Evolutionary conservation across 2,113 vertebrate genomes (phyloP).

Genomic region (Dipodomys spectabilis): DNA sequence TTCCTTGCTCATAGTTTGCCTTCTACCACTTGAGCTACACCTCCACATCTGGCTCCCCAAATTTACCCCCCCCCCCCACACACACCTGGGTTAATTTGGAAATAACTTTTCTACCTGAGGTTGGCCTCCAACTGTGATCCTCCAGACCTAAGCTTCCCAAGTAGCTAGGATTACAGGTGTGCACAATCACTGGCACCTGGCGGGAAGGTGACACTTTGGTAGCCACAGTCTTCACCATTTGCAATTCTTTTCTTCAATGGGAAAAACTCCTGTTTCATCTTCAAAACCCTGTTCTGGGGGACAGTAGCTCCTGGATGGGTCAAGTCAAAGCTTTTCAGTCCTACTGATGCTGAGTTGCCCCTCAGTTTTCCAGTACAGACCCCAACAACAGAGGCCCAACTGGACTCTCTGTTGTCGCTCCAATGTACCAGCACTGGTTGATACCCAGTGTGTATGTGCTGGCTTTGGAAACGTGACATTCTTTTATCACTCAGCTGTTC

Average conservation of each 20-base stretch:
- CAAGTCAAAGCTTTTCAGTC: background rate
- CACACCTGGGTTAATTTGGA: no score
- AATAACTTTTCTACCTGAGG: no score
- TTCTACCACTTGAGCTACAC: no score
- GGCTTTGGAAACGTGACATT: background rate
- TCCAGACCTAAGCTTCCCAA: no score
- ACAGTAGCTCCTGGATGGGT: background rate
- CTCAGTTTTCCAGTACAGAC: background rate
- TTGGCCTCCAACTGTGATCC: no score
- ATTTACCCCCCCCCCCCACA: no score
- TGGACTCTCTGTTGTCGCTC: background rate
- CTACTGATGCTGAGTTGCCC: rapidly evolving
- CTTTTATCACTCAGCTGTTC: background rate
- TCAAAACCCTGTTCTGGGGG: background rate
- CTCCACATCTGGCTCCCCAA: no score
- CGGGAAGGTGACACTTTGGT: background rate
- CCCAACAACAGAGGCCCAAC: background rate
- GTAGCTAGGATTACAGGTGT: no score
- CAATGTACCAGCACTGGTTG: rapidly evolving
- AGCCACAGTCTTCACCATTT: background rate
- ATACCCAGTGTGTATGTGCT: background rate
- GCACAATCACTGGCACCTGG: no score
- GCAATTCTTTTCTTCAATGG: background rate
- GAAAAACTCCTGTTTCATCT: background rate
- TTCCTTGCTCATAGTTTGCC: no score